Evolutionary conservation across 2,797 vertebrate species (phyloP).

Genomic region (Oryzias sinensis): DNA sequence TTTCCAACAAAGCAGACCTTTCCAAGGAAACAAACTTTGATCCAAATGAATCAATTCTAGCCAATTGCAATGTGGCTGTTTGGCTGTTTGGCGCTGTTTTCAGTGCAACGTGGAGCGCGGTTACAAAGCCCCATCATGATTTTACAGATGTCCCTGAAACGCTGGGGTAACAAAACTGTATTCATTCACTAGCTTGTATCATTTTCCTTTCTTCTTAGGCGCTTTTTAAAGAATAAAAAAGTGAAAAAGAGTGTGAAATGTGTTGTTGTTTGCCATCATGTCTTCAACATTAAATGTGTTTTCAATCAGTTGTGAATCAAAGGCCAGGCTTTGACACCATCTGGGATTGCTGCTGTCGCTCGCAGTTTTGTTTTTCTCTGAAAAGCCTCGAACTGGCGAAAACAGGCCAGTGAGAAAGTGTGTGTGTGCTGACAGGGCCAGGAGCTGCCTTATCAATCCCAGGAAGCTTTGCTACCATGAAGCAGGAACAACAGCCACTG

Average conservation of each 20-base stretch:
- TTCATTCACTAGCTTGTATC: constrained; percentile 46
- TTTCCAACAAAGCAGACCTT: too few relatives aligned
- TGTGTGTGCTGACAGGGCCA: constrained; percentile 28
- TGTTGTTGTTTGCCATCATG: not conserved
- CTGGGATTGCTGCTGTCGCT: constrained; percentile 9
- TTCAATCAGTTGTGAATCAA: constrained; percentile 34
- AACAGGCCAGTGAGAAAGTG: constrained; percentile 57
- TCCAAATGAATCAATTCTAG: too few relatives aligned
- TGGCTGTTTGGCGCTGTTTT: constrained; percentile 20
- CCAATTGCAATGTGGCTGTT: too few relatives aligned
- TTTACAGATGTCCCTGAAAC: constrained; percentile 19
- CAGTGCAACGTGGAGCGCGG: constrained; percentile 42
- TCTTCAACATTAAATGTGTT: constrained; percentile 14
- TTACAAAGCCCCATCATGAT: constrained; percentile 30
- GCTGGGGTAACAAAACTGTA: constrained; percentile 28
- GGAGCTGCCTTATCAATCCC: constrained; percentile 65
- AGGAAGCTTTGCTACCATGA: constrained; percentile 68
- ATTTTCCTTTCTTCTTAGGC: constrained; percentile 26
- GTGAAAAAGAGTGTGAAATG: too few relatives aligned
- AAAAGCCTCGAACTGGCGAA: constrained; percentile 36
- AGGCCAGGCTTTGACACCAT: constrained; percentile 28
- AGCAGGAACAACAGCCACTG: constrained; percentile 67
- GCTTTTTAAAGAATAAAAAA: not conserved
- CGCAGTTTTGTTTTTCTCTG: constrained; percentile 49
- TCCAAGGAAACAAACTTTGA: too few relatives aligned